A percentile compares a stretch with the other conserved stretches of the same genome.
These are phyloP conservation scores for Argyresthia goedartella DNA, from an alignment of 2,888 invertebrate species.

Conservation along the genomic window DNA sequence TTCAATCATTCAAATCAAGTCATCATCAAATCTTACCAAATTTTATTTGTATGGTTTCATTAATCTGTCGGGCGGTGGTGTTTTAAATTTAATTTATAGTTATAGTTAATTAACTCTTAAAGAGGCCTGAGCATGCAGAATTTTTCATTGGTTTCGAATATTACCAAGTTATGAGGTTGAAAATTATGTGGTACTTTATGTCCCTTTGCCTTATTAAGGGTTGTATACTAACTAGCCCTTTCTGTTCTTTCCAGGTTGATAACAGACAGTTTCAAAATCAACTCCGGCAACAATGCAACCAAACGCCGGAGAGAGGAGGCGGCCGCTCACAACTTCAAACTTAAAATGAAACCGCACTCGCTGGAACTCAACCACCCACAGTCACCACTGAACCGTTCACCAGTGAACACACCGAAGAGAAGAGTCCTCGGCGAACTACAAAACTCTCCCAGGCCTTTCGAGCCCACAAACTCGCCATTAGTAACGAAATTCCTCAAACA, in stretches of 20 bases:
- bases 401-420: constrained; percentile 4
- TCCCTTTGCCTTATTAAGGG: too few relatives aligned
- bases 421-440: constrained; percentile 13
- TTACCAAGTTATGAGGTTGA: too few relatives aligned
- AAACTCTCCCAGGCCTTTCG: neutral
- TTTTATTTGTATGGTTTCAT: too few relatives aligned
- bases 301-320: constrained; percentile 54
- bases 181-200: too few relatives aligned
- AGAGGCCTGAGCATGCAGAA: too few relatives aligned
- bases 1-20: too few relatives aligned
- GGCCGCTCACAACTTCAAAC: constrained; percentile 37
- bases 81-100: too few relatives aligned
- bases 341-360: constrained; percentile 51
- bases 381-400: neutral
- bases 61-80: too few relatives aligned
- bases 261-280: constrained; percentile 64
- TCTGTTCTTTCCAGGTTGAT: constrained; percentile 43
- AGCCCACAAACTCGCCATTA: constrained; percentile 10
- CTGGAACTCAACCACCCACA: constrained; percentile 31
- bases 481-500: constrained; percentile 5
- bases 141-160: too few relatives aligned
- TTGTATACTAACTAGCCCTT: neutral
- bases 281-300: constrained; percentile 57
- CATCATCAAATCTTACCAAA: too few relatives aligned
- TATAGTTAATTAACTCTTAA: too few relatives aligned